Conservation (phyloP, 1,140 invertebrate species). For the Sitophilus oryzae region DNA sequence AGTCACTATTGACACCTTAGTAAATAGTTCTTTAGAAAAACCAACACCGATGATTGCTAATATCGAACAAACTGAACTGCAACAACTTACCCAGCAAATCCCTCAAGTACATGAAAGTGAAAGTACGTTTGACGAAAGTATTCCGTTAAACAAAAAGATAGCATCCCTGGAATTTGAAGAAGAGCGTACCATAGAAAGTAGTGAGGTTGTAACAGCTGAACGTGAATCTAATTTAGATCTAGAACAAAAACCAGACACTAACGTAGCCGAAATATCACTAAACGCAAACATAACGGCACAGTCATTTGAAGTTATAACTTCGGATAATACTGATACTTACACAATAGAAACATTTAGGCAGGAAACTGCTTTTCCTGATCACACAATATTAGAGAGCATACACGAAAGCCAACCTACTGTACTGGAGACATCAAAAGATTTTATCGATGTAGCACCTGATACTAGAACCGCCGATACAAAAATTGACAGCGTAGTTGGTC, state of each 20-base stretch:
- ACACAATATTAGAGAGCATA: constrained; percentile 29
- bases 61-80: constrained; percentile 32
- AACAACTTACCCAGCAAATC: constrained; percentile 35
- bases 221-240: constrained; percentile 39
- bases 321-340: constrained; percentile 25
- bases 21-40: constrained; percentile 28
- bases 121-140: constrained; percentile 23
- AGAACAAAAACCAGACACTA: constrained; percentile 34
- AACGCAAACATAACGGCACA: constrained; percentile 39
- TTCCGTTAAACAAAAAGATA: constrained; percentile 26
- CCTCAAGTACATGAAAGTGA: constrained; percentile 43
- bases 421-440: constrained; percentile 38
- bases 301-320: constrained; percentile 43
- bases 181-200: constrained; percentile 36
- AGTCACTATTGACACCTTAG: constrained; percentile 28
- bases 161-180: constrained; percentile 40
- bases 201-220: constrained; percentile 38
- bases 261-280: constrained; percentile 36
- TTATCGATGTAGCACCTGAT: constrained; percentile 33
- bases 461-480: constrained; percentile 42
- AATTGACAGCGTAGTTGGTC: constrained; percentile 45
- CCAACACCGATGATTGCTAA: constrained; percentile 27
- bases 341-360: constrained; percentile 23
- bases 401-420: constrained; percentile 28
- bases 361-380: constrained; percentile 27